These are phyloP conservation scores for Lamprotornis superbus DNA, from an alignment of 2,113 vertebrate genomes.

Conservation along the genomic window DNA sequence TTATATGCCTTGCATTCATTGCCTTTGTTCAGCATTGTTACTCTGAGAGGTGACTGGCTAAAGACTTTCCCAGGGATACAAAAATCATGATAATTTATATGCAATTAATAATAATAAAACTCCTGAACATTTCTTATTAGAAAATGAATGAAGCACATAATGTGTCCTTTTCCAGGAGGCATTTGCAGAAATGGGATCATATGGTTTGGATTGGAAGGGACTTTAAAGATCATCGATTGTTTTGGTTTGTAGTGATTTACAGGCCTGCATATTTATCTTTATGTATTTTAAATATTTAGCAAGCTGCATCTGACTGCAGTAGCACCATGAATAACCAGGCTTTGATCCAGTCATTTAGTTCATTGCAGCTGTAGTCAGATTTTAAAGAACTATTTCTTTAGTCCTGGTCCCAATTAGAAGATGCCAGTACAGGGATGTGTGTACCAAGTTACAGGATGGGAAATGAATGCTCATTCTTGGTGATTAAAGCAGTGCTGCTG, in stretches of 20 bases:
- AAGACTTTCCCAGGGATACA: conserved; percentile 51
- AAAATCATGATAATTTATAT: conserved; percentile 62
- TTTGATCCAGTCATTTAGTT: not conserved
- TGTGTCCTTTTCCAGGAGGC: conserved; percentile 32
- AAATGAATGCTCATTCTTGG: not conserved
- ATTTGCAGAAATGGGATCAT: not conserved
- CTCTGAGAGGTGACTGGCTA: conserved; percentile 54
- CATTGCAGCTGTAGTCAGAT: not conserved
- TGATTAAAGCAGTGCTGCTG: not conserved
- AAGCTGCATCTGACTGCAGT: not conserved
- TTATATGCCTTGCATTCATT: not conserved
- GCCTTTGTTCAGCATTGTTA: conserved; percentile 41
- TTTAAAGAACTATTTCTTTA: not conserved
- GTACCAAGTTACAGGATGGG: not conserved
- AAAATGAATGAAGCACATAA: conserved; percentile 33
- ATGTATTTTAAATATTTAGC: conserved; percentile 14
- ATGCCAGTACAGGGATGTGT: not conserved
- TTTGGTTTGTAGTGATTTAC: conserved; percentile 27
- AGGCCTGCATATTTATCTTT: not conserved
- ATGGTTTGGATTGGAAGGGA: not conserved
- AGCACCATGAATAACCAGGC: not conserved
- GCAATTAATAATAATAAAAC: conserved; percentile 64
- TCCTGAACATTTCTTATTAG: conserved; percentile 23
- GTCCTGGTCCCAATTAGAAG: not conserved
- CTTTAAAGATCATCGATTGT: not conserved